phyloP scores from a whole-genome alignment of 2,888 invertebrate species.

The Chirona hameri region DNA sequence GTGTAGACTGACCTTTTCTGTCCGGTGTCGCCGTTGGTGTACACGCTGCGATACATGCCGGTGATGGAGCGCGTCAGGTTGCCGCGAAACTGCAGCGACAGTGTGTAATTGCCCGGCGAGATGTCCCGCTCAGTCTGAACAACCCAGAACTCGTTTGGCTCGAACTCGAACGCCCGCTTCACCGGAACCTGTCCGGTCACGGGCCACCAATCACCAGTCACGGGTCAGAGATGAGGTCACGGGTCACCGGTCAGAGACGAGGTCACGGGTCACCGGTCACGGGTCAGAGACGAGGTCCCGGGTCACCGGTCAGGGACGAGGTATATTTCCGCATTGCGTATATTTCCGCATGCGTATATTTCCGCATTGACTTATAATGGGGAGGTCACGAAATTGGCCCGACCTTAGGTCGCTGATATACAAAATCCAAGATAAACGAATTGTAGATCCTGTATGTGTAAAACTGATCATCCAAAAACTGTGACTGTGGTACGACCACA shows the following conservation, averaged over 20 bases:
- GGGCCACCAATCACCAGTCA: not conserved
- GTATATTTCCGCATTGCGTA: no score
- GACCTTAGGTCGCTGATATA: no score
- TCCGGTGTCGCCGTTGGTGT: conserved; percentile 44
- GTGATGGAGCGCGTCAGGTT: conserved; percentile 63
- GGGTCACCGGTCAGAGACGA: no score
- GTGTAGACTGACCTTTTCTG: conserved; percentile 34
- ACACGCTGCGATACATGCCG: conserved; percentile 68
- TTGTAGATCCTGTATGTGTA: no score
- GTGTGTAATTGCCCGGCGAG: conserved; percentile 49
- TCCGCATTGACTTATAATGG: no score
- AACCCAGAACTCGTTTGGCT: conserved; percentile 50
- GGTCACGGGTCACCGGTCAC: not conserved
- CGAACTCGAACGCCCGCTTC: conserved; percentile 45
- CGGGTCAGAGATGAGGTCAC: not conserved
- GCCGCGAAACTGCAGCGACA: conserved; percentile 62
- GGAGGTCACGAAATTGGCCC: no score
- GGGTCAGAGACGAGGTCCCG: not conserved
- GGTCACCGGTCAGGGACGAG: no score
- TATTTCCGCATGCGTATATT: no score
- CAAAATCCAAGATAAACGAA: no score
- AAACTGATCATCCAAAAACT: no score
- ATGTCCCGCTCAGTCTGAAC: conserved; percentile 44
- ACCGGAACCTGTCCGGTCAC: conserved; percentile 35
- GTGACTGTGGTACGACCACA: no score